Percentiles rank a stretch among this genome's conserved stretches.
phyloP scores from a whole-genome alignment of 2,113 vertebrate species.

The Gopherus evgoodei region DNA sequence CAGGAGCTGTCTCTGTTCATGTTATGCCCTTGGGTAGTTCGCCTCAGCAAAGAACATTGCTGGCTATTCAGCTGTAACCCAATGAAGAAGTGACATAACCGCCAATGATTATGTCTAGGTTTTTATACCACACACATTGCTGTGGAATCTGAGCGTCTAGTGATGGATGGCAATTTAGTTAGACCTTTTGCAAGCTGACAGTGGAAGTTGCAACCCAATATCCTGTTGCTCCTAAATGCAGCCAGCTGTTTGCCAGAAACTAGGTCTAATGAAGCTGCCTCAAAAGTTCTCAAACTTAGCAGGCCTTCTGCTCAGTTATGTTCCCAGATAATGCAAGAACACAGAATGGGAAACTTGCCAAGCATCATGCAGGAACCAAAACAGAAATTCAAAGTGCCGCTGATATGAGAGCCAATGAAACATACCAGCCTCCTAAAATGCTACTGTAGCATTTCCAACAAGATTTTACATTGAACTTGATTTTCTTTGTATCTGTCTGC shows the following conservation, averaged over 20 bases:
- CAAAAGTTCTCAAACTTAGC: constrained; percentile 31
- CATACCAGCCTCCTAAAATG: constrained; percentile 44
- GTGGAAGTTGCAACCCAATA: constrained; percentile 18
- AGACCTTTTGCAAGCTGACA: constrained; percentile 36
- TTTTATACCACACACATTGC: constrained; percentile 66
- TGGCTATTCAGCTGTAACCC: not conserved
- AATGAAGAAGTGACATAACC: not conserved
- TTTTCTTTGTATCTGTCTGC: constrained; percentile 33
- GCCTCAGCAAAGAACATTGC: not conserved
- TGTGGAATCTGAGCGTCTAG: constrained; percentile 60
- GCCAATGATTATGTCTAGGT: constrained; percentile 43
- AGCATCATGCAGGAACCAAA: constrained; percentile 45
- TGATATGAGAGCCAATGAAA: constrained; percentile 54
- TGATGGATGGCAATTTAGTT: constrained; percentile 61
- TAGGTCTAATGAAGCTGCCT: constrained; percentile 40
- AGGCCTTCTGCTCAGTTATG: constrained; percentile 35
- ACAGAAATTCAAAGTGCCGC: constrained; percentile 51
- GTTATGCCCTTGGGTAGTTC: not conserved
- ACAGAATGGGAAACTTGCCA: constrained; percentile 46
- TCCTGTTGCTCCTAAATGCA: not conserved
- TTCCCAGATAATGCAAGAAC: constrained; percentile 55
- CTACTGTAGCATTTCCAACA: constrained; percentile 40
- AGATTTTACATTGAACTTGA: constrained; percentile 32
- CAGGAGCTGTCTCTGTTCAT: not conserved
- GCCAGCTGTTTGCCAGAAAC: not conserved